Conservation (phyloP, 2,113 vertebrate species). For the Aspidoscelis tigris region DNA sequence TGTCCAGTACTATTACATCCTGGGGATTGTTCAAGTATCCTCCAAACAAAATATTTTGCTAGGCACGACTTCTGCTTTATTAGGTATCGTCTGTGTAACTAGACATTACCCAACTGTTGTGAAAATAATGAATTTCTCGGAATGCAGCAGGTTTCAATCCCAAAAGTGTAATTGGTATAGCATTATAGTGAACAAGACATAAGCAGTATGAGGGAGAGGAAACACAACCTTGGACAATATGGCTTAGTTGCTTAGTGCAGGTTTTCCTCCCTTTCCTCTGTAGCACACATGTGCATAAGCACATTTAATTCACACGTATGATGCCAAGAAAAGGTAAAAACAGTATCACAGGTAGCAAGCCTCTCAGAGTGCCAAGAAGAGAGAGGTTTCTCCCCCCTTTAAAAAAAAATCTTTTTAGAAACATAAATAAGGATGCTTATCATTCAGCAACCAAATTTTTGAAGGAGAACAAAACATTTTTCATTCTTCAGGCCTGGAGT, state of each 20-base stretch:
- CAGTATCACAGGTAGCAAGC: neutral
- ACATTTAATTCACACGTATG: neutral
- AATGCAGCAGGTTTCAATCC: slow-evolving; percentile 33
- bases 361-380: neutral
- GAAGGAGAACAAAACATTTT: no score
- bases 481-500: no score
- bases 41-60: slow-evolving; percentile 45
- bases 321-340: neutral
- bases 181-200: neutral
- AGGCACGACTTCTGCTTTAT: slow-evolving; percentile 22
- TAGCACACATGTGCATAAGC: neutral
- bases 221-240: neutral
- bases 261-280: neutral
- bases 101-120: slow-evolving; percentile 49
- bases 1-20: slow-evolving; percentile 26
- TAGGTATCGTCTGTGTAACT: slow-evolving; percentile 28
- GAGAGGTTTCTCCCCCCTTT: no score
- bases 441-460: no score
- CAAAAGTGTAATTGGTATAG: slow-evolving; percentile 37
- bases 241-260: neutral
- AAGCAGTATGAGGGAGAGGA: neutral
- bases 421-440: no score
- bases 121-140: slow-evolving; percentile 45
- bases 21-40: slow-evolving; percentile 35
- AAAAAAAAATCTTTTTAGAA: no score